phyloP scores from a whole-genome alignment of 1,140 invertebrate species.

The Stratiolaelaps scimitus region DNA sequence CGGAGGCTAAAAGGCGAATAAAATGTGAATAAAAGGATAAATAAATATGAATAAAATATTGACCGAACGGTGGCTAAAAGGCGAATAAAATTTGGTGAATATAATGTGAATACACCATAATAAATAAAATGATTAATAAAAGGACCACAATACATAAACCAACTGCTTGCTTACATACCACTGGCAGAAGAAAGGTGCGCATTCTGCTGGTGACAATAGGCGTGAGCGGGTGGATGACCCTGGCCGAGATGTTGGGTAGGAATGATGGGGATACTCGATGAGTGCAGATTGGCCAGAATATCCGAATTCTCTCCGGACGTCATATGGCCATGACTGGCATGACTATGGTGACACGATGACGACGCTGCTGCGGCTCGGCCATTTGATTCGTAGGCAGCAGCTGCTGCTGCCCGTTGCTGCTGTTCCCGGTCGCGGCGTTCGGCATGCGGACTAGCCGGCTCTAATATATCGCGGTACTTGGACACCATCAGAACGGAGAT shows the following conservation, averaged over 20 bases:
- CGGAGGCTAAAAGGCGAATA: too few relatives aligned
- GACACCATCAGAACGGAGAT: constrained; percentile 99
- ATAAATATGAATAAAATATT: too few relatives aligned
- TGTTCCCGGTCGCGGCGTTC: constrained; percentile 21
- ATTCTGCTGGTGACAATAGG: constrained; percentile 26
- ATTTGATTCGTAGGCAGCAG: not conserved
- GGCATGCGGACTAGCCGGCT: constrained; percentile 49
- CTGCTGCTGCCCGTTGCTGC: not conserved
- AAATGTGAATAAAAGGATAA: too few relatives aligned
- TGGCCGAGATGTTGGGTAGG: constrained; percentile 1
- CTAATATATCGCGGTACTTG: constrained; percentile 95
- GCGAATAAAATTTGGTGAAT: too few relatives aligned
- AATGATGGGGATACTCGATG: constrained; percentile 32
- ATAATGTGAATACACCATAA: too few relatives aligned
- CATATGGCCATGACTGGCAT: not conserved
- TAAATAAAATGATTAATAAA: too few relatives aligned
- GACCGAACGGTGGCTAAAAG: too few relatives aligned
- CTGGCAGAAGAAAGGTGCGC: constrained; percentile 2
- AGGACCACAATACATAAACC: too few relatives aligned
- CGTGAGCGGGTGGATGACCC: not conserved
- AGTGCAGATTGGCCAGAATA: constrained; percentile 34
- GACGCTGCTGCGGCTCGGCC: not conserved
- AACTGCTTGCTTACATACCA: too few relatives aligned
- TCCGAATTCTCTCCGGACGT: constrained; percentile 33
- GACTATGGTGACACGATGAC: not conserved